A percentile compares a stretch with the other conserved stretches of the same genome.
Evolutionary conservation across 2,113 vertebrate genomes (phyloP).

Genomic region (Suncus etruscus): DNA sequence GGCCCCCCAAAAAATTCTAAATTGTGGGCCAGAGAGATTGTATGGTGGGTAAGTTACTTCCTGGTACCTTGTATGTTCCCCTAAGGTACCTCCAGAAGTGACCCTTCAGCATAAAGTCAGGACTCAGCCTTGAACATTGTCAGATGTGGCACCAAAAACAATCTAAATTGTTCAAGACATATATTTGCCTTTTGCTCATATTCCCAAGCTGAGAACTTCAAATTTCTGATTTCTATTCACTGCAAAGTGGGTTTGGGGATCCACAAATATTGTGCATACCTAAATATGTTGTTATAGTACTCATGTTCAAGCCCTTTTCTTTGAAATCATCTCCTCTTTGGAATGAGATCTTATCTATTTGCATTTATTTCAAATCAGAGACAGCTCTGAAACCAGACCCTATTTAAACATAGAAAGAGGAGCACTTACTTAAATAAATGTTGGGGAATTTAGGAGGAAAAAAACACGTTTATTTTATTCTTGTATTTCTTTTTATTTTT

Average conservation of each 20-base stretch:
- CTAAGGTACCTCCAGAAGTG: no score
- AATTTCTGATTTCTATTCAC: not conserved
- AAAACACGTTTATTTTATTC: constrained; percentile 50
- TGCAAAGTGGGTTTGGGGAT: constrained; percentile 6
- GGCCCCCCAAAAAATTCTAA: not conserved
- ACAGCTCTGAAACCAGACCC: constrained; percentile 61
- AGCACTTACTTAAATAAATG: constrained; percentile 65
- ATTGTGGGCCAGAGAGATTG: no score
- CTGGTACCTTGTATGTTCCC: no score
- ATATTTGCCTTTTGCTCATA: not conserved
- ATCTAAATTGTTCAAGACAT: no score
- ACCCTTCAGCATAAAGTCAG: no score
- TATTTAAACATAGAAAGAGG: constrained; percentile 63
- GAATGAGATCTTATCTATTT: constrained; percentile 64
- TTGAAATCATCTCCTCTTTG: constrained; percentile 28
- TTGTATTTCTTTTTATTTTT: constrained; percentile 70
- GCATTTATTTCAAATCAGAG: constrained; percentile 74
- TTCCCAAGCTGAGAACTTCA: not conserved
- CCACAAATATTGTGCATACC: not conserved
- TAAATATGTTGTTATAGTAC: not conserved
- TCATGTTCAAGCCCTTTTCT: not conserved
- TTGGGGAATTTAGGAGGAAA: constrained; percentile 24
- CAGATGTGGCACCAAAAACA: no score
- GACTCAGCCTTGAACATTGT: no score
- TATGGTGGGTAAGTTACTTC: no score